Percentiles rank a stretch among this genome's conserved stretches.
Conservation (phyloP, 2,888 invertebrate species). For the Troides oblongomaculatus region DNA sequence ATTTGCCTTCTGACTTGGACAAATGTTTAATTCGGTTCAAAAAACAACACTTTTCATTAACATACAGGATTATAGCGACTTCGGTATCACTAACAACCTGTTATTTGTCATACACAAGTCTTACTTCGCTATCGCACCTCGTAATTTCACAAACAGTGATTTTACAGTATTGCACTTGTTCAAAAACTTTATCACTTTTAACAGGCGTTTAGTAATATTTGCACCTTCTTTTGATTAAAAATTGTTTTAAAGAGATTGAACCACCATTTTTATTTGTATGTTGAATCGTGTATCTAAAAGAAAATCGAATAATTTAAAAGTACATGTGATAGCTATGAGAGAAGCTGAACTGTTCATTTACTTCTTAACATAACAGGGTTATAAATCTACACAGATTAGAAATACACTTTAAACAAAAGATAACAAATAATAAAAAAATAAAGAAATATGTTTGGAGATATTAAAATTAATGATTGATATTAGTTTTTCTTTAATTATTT, state of each 20-base stretch:
- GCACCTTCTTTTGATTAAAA: constrained; percentile 53
- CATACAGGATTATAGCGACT: constrained; percentile 65
- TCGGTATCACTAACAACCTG: constrained; percentile 79
- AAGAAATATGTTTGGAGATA: background rate
- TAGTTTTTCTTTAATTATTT: background rate
- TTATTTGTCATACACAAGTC: constrained; percentile 75
- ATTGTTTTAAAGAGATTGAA: constrained; percentile 66
- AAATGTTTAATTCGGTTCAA: constrained; percentile 41
- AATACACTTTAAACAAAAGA: background rate
- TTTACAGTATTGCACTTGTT: constrained; percentile 43
- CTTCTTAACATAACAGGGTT: constrained; percentile 44
- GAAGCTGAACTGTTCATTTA: background rate
- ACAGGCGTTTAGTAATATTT: constrained; percentile 41
- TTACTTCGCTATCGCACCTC: constrained; percentile 58
- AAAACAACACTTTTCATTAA: constrained; percentile 57
- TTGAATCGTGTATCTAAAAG: constrained; percentile 60
- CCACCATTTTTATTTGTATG: constrained; percentile 79
- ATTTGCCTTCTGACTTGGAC: constrained; percentile 32
- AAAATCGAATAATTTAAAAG: constrained; percentile 32
- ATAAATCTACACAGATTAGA: constrained; percentile 43
- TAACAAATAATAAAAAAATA: background rate
- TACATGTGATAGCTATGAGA: constrained; percentile 4
- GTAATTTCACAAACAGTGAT: constrained; percentile 55
- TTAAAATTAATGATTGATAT: background rate
- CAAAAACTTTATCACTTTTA: constrained; percentile 47